Conservation (phyloP, 1,140 invertebrate genomes). For the Ptiloglossa arizonensis region DNA sequence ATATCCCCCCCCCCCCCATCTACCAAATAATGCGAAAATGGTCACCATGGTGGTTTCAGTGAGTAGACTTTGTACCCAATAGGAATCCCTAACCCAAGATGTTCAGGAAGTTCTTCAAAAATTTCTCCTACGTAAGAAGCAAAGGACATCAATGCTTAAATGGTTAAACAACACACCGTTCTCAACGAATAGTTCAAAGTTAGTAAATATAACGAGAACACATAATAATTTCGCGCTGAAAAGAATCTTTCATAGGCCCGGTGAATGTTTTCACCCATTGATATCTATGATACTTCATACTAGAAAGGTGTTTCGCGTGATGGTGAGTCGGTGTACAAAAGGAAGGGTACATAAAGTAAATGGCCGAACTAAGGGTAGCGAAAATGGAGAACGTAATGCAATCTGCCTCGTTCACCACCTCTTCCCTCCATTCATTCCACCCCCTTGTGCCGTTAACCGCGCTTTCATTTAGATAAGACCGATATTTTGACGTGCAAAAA, state of each 20-base stretch:
- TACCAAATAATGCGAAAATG: too few relatives aligned
- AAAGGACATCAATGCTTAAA: too few relatives aligned
- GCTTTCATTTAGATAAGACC: slow-evolving; percentile 60
- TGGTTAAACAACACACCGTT: too few relatives aligned
- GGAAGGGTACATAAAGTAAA: slow-evolving; percentile 39
- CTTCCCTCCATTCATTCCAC: slow-evolving; percentile 2
- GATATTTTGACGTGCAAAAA: slow-evolving; percentile 59
- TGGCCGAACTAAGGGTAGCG: slow-evolving; percentile 9
- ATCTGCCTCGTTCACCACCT: slow-evolving; percentile 47
- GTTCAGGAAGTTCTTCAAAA: too few relatives aligned
- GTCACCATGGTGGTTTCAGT: too few relatives aligned
- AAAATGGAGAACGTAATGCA: slow-evolving; percentile 59
- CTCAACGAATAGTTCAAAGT: neutral
- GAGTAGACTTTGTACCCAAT: too few relatives aligned
- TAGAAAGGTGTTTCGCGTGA: neutral
- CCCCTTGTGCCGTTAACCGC: slow-evolving; percentile 24
- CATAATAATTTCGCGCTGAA: neutral
- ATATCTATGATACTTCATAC: neutral
- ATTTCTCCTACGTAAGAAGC: too few relatives aligned
- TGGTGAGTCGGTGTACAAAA: neutral
- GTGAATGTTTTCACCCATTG: neutral
- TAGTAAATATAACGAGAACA: neutral
- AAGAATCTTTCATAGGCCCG: neutral
- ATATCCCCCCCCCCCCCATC: too few relatives aligned
- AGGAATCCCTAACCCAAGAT: too few relatives aligned